These are phyloP conservation scores for Eupsilia transversa DNA, from an alignment of 2,888 invertebrate genomes.

Conservation along the genomic window DNA sequence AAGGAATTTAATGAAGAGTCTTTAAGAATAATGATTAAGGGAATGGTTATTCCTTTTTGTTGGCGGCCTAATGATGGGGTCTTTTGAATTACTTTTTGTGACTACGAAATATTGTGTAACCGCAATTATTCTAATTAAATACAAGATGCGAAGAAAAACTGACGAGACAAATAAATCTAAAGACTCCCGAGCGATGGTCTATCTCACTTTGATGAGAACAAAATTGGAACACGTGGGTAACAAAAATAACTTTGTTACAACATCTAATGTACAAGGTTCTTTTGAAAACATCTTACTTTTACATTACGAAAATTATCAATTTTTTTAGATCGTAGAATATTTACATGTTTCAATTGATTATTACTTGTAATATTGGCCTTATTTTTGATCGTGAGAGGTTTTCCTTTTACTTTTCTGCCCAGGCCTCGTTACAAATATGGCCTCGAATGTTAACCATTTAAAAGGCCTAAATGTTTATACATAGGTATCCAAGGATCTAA, in stretches of 20 bases:
- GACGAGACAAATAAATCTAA: constrained; percentile 49
- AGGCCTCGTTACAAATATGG: constrained; percentile 20
- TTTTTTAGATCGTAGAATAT: constrained; percentile 10
- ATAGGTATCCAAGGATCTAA: constrained; percentile 70
- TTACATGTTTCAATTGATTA: constrained; percentile 30
- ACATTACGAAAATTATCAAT: constrained; percentile 32
- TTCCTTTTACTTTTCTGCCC: constrained; percentile 18
- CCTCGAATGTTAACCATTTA: constrained; percentile 55
- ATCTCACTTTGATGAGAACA: constrained; percentile 46
- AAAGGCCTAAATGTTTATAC: constrained; percentile 71
- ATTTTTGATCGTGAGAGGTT: constrained; percentile 13
- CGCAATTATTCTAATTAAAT: constrained; percentile 83
- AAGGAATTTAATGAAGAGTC: constrained; percentile 91
- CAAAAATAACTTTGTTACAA: constrained; percentile 50
- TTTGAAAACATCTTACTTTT: constrained; percentile 19
- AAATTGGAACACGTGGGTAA: constrained; percentile 43
- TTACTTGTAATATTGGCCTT: constrained; percentile 18
- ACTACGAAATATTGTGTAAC: constrained; percentile 83
- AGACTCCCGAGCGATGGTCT: constrained; percentile 33
- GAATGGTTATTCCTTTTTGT: constrained; percentile 90
- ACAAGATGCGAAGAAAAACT: constrained; percentile 61
- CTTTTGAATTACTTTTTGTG: constrained; percentile 88
- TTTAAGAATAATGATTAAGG: constrained; percentile 91
- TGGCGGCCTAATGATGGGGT: constrained; percentile 87
- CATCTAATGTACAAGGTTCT: constrained; percentile 23